These are phyloP conservation scores for Micronycteris hirsuta DNA, from an alignment of 2,113 vertebrate genomes.

Conservation along the genomic window DNA sequence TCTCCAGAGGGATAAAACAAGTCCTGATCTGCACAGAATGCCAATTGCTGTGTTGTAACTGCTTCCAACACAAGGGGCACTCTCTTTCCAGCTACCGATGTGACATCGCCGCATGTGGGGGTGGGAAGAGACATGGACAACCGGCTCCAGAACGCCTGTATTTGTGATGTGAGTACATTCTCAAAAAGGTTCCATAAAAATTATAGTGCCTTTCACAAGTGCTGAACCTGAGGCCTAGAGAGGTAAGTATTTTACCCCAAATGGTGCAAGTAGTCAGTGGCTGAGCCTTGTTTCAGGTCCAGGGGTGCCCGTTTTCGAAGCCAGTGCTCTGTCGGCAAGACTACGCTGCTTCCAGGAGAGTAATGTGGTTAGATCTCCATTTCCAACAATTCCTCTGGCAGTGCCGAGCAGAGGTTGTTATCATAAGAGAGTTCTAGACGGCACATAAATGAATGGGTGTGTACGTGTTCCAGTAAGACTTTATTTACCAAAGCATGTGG, in stretches of 20 bases:
- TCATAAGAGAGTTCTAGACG: background rate
- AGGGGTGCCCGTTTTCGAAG: background rate
- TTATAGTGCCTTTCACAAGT: background rate
- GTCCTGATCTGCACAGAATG: background rate
- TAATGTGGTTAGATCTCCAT: background rate
- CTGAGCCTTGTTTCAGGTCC: background rate
- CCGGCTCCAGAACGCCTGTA: background rate
- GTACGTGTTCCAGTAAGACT: background rate
- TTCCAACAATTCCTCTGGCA: background rate
- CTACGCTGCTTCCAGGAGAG: background rate
- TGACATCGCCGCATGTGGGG: background rate
- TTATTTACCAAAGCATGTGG: background rate
- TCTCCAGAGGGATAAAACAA: background rate
- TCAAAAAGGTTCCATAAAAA: background rate
- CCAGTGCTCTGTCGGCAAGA: background rate
- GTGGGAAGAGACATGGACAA: background rate
- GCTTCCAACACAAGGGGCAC: background rate
- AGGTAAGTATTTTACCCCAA: background rate
- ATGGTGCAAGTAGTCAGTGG: background rate
- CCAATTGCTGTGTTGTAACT: background rate
- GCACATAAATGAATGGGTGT: background rate
- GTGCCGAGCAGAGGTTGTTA: background rate
- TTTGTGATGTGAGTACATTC: background rate
- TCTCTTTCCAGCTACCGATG: background rate
- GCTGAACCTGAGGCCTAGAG: background rate